Conservation (phyloP, 1,140 invertebrate genomes). For the Drosophila funebris region DNA sequence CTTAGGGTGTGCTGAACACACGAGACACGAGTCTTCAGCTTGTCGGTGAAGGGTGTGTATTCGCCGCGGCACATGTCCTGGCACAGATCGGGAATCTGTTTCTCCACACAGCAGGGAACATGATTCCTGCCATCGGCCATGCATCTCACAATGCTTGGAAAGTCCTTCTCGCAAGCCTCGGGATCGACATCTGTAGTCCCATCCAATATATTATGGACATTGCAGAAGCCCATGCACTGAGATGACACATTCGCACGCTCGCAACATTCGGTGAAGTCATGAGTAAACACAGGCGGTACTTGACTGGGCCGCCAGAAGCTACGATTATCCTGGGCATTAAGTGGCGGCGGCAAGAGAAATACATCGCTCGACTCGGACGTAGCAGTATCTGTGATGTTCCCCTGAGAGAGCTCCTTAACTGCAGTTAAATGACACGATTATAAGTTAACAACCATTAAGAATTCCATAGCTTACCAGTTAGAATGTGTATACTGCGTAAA, state of each 20-base stretch:
- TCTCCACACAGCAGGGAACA: constrained; percentile 91
- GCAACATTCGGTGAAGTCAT: constrained; percentile 92
- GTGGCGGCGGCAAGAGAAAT: constrained; percentile 78
- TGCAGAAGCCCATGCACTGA: constrained; percentile 91
- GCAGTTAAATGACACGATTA: neutral
- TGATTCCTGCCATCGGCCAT: constrained; percentile 92
- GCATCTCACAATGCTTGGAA: constrained; percentile 90
- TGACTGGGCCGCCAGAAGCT: constrained; percentile 72
- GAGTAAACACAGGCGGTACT: constrained; percentile 83
- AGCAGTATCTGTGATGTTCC: constrained; percentile 58
- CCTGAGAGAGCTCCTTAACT: constrained; percentile 66
- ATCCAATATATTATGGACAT: constrained; percentile 91
- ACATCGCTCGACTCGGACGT: constrained; percentile 84
- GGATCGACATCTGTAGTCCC: constrained; percentile 91
- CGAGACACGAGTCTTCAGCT: constrained; percentile 92
- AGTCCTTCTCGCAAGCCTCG: constrained; percentile 90
- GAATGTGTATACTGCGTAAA: constrained; percentile 89
- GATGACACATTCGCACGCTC: constrained; percentile 87
- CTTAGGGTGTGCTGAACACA: constrained; percentile 92
- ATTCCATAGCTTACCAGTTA: constrained; percentile 86
- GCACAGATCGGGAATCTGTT: constrained; percentile 92
- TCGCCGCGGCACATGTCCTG: constrained; percentile 93
- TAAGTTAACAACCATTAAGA: neutral
- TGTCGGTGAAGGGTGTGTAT: constrained; percentile 92
- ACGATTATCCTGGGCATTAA: constrained; percentile 83